Evolutionary conservation across 2,797 vertebrate species (phyloP), one percentile per base, ranked within the genome.

Genomic region (Falco cherrug): DNA sequence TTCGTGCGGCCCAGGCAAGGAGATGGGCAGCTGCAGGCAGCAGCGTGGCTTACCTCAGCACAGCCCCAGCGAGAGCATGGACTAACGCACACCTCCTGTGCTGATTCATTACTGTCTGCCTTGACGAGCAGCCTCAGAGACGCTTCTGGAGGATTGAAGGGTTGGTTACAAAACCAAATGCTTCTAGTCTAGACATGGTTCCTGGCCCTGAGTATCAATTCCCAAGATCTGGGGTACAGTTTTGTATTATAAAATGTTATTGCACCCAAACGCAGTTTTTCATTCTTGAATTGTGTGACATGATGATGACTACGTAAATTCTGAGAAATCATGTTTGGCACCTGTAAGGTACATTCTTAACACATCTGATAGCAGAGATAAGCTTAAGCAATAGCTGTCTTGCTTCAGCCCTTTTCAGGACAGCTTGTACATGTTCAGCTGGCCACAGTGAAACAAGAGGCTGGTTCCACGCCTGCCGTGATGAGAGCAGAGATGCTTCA

Each of bases 81-180:
- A 2, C 60, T 28, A 16, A 48, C 4, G 3, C 35, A 28, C 60
- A 21, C 43, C 50, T 80, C n/a, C 31, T 0, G 0, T 24, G 67
- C 48, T 53, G 68, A 37, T n/a, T 80, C 74, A 20, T 31, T 22
- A 5, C 47, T 35, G 12, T 22, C 70, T 69, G 35, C 6, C 1
- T 2, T 28, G 43, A 48, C 14, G 17, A 20, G 69, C 1, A 39
- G 29, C 4, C 0, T 35, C 19, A 33, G 48, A 86, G 70, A 3
- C 3, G 1, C 37, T 33, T 80, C 57, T 63, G 87, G 20, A 26
- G 47, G 39, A 9, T 3, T 35, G 59, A 39, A 77, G 26, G 13
- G 13, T 13, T 57, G n/a, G 31, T 83, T 70, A 24, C 22, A 48
- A 81, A 89, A 56, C 28, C 24, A 51, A 82, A 59, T 20, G 21